Conservation (phyloP, 2,797 vertebrate genomes). For the Pseudochromis fuscus region DNA sequence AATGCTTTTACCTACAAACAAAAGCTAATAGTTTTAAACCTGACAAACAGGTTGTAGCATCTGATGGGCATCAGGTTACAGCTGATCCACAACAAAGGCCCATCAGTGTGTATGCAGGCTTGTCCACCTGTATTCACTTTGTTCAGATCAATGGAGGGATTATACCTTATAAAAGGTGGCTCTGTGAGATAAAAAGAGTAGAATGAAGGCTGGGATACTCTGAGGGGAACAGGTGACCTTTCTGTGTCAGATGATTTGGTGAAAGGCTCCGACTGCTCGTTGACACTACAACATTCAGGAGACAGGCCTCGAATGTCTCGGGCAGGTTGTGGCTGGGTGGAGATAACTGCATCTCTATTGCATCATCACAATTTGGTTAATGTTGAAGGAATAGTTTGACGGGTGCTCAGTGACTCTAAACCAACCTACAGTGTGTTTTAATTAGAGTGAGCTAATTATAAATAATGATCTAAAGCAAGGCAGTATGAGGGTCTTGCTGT, state of each 20-base stretch:
- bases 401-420: too few relatives aligned
- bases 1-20: neutral
- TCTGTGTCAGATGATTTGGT: slow-evolving; percentile 11
- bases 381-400: too few relatives aligned
- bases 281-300: slow-evolving; percentile 1
- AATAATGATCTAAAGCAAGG: too few relatives aligned
- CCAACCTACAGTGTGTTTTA: too few relatives aligned
- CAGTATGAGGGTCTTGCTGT: slow-evolving; percentile 68
- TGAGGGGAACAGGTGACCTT: slow-evolving; percentile 22
- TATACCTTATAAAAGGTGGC: slow-evolving; percentile 38
- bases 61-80: slow-evolving; percentile 45
- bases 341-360: neutral
- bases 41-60: slow-evolving; percentile 2
- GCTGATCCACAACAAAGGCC: slow-evolving; percentile 32
- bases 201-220: slow-evolving; percentile 23
- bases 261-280: slow-evolving; percentile 5
- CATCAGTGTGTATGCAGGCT: slow-evolving; percentile 12
- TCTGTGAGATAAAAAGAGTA: slow-evolving; percentile 23
- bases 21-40: slow-evolving; percentile 15
- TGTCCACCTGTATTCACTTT: slow-evolving; percentile 39
- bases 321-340: neutral
- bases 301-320: neutral
- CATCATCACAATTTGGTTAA: too few relatives aligned
- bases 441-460: too few relatives aligned
- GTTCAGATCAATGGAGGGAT: slow-evolving; percentile 58